A percentile compares a stretch with the other conserved stretches of the same genome.
Conservation (phyloP, 2,113 vertebrate species). For the Microcebus lehilahytsara region DNA sequence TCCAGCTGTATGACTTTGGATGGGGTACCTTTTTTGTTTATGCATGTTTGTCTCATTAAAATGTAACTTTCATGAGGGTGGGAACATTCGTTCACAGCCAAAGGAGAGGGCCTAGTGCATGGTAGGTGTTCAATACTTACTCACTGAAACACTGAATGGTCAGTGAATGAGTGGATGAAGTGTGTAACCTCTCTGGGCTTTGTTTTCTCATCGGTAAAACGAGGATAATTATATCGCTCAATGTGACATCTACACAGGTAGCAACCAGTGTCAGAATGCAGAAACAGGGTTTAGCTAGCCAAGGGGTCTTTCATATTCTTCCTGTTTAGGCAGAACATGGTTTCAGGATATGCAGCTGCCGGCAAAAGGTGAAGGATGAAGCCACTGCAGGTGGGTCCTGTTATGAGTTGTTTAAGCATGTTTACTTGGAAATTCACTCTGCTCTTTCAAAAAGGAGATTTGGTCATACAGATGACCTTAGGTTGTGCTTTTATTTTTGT, state of each 20-base stretch:
- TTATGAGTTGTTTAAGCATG: background rate
- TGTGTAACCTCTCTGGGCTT: background rate
- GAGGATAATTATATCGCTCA: background rate
- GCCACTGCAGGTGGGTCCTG: background rate
- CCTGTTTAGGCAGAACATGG: background rate
- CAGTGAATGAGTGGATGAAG: background rate
- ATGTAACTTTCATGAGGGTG: background rate
- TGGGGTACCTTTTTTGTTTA: background rate
- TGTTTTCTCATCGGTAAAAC: background rate
- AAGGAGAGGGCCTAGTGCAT: background rate
- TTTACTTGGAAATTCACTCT: constrained; percentile 36
- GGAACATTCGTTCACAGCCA: background rate
- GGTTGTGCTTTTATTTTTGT: background rate
- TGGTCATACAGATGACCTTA: background rate
- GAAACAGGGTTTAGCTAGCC: background rate
- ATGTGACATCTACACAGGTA: background rate
- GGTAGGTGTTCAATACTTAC: background rate
- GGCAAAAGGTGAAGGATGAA: background rate
- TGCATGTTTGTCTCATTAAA: background rate
- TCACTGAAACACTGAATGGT: background rate
- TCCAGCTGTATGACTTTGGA: background rate
- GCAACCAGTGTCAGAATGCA: background rate
- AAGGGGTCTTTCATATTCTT: background rate
- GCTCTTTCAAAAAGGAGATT: background rate
- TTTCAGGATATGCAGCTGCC: constrained; percentile 17